Evolutionary conservation across 1,140 invertebrate genomes (phyloP).

Genomic region (Amyelois transitella): DNA sequence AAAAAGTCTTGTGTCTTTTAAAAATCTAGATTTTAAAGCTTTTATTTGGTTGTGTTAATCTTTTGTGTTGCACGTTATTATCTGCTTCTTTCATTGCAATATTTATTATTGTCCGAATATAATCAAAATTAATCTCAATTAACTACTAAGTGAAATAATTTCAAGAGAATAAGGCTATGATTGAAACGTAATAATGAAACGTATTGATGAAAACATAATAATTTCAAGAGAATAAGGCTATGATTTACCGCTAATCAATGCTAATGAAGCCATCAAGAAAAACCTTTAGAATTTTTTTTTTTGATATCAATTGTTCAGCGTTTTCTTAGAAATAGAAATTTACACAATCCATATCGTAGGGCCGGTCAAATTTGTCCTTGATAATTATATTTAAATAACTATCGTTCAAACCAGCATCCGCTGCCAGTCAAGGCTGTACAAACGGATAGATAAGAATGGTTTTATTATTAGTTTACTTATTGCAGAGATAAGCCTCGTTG

Average conservation of each 20-base stretch:
- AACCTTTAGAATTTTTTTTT: constrained; percentile 23
- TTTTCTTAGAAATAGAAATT: not conserved
- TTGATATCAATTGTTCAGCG: constrained; percentile 2
- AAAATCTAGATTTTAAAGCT: not conserved
- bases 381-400: constrained; percentile 26
- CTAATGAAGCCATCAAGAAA: constrained; percentile 8
- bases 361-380: constrained; percentile 12
- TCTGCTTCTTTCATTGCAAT: no score
- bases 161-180: no score
- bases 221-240: not conserved
- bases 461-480: constrained; percentile 22
- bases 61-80: no score
- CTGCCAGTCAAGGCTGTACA: constrained; percentile 30
- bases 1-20: not conserved
- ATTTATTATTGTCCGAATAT: no score
- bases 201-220: no score
- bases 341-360: constrained; percentile 1
- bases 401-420: constrained; percentile 36
- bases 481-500: constrained; percentile 21
- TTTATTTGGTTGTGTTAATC: not conserved
- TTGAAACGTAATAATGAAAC: no score
- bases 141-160: no score
- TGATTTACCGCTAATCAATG: not conserved
- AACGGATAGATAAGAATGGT: constrained; percentile 25
- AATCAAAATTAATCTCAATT: no score